Evolutionary conservation across 2,888 invertebrate species (phyloP).

Genomic region (Lamellibrachia columna): DNA sequence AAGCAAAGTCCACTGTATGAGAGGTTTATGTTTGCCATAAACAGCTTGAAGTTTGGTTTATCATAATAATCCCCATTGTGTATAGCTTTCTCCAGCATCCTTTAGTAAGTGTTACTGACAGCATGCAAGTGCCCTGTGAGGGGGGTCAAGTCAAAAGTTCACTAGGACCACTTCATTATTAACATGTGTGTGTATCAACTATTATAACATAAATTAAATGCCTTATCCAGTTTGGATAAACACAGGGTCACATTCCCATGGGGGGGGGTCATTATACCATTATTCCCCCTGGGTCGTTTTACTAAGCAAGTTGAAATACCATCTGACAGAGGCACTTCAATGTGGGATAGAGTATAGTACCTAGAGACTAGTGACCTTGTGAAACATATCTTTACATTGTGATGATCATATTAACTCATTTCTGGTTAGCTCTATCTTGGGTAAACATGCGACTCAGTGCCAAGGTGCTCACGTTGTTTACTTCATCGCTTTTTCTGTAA

Average conservation of each 20-base stretch:
- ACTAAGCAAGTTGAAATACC: no score
- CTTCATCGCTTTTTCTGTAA: neutral
- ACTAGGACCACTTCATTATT: neutral
- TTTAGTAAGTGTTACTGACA: neutral
- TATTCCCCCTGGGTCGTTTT: no score
- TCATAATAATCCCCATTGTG: slow-evolving; percentile 8
- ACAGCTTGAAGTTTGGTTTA: neutral
- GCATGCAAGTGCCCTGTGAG: neutral
- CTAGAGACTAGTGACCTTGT: no score
- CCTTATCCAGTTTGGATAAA: neutral
- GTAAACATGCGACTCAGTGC: neutral
- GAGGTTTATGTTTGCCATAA: neutral
- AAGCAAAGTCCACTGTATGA: neutral
- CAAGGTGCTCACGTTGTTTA: neutral
- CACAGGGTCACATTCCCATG: no score
- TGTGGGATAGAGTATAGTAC: no score
- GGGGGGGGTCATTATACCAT: no score
- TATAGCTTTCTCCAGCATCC: neutral
- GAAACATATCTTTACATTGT: no score
- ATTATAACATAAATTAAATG: neutral
- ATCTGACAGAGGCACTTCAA: no score
- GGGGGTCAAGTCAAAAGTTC: neutral
- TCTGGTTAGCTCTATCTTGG: no score
- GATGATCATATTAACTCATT: no score
- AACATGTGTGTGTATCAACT: neutral